Base-by-base conservation (phyloP, 2,113 vertebrate genomes). In the Promerops cafer region DNA sequence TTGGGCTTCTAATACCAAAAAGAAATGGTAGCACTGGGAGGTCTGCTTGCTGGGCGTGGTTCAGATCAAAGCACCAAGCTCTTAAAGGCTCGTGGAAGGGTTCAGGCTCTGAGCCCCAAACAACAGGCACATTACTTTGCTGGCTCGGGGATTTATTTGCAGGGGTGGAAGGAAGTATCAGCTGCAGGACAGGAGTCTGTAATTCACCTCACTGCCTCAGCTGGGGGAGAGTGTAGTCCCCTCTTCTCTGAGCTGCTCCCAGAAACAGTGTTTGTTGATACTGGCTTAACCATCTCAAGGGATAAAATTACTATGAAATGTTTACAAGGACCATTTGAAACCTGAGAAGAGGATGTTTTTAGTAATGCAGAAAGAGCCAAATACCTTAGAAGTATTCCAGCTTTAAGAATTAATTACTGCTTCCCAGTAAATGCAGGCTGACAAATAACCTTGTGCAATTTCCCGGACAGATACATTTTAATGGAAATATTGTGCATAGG, bases 341-440 rank as follows among this genome's bases (percentile, higher is more conserved):
- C 57, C 74, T 20, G 30, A 83, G 59, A 69, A 81, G 59, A 71
- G 35, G 72, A 90, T 71, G 60, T 83, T 94, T 94, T 90, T 57
- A 69, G 33, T 76, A 75, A 72, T 9, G 27, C 26, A 27, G 30
- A 91, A 75, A 78, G 71, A 66, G 78, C 69, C 86, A 96, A 93
- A 90, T 83, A 69, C 31, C 47, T 96, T 88, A 57, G 52, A 91
- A 91, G 52, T 50, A 93, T 49, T 77, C 30, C 63, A 78, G 54
- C 90, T 93, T 92, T 61, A 71, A 88, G 91, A 82, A 97, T 84
- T 93, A 93, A 96, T 94, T 89, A 91, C 54, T 0, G 0, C 39
- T 96, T 96, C 70, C 44, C 23, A 91, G 77, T 93, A 95, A 95
- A 74, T 20, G 76, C 45, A 85, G 50, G 66, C 42, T 83, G 78